Evolutionary conservation across 2,888 invertebrate species (phyloP).

Genomic region (Sinopyrophorus schimmeli): DNA sequence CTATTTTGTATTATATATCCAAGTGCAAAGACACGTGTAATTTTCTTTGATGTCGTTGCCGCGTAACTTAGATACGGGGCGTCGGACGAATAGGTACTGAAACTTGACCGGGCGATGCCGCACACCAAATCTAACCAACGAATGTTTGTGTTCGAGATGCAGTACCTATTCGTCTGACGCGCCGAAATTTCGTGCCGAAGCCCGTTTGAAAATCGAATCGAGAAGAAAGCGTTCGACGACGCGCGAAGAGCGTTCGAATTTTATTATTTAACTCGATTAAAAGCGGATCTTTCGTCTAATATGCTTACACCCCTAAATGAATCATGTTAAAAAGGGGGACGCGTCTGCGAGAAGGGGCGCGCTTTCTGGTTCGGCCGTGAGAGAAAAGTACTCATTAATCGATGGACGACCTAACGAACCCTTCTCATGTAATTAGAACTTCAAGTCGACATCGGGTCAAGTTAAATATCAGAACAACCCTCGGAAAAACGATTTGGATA

Average conservation of each 20-base stretch:
- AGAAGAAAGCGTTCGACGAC: too few relatives aligned
- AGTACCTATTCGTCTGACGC: too few relatives aligned
- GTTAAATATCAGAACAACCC: slow-evolving; percentile 16
- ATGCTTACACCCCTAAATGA: slow-evolving; percentile 23
- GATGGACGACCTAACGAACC: slow-evolving; percentile 23
- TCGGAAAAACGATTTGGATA: not conserved
- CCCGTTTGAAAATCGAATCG: too few relatives aligned
- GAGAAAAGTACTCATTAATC: slow-evolving; percentile 27
- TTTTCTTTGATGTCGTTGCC: too few relatives aligned
- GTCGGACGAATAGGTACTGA: too few relatives aligned
- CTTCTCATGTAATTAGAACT: slow-evolving; percentile 26
- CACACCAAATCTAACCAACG: too few relatives aligned
- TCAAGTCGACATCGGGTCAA: slow-evolving; percentile 18
- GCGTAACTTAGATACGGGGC: too few relatives aligned
- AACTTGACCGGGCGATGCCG: too few relatives aligned
- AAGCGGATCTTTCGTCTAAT: slow-evolving; percentile 16
- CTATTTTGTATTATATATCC: too few relatives aligned
- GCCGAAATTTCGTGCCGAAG: too few relatives aligned
- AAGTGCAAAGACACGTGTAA: too few relatives aligned
- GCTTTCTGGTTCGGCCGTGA: slow-evolving; percentile 17
- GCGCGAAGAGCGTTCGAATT: not conserved
- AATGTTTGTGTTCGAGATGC: too few relatives aligned
- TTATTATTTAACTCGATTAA: slow-evolving; percentile 23
- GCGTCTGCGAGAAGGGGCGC: slow-evolving; percentile 18
- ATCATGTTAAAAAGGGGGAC: slow-evolving; percentile 22